Base-by-base conservation (phyloP, 2,888 invertebrate species). In the Pterostichus niger region DNA sequence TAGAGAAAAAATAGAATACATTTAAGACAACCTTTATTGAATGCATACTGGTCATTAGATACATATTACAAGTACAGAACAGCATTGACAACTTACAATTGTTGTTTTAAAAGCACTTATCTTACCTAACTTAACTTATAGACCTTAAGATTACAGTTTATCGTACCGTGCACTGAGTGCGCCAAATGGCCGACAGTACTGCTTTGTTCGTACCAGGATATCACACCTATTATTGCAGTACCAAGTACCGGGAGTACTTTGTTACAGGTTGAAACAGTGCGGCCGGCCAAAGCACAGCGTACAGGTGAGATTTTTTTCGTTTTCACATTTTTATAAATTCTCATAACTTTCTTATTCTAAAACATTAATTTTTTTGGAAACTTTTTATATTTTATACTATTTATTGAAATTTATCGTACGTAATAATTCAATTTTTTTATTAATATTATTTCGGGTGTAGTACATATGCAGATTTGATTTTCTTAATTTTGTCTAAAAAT, bases 11-110 rank as follows among this genome's bases (percentile, higher is more conserved):
- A 17, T 59, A 17, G 31, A 31, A 49, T 89, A 90, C 90, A 90
- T 90, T 91, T 90, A 91, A 90, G 91, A 91, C 91, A 91, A 91
- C 91, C 91, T 91, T 91, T 91, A 91, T 91, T 91, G 90, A 91
- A 91, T 91, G 91, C 91, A 91, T 91, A 91, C 91, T 91, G 91
- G 91, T 91, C 91, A 90, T 89, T 89, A 89, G 89, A 90, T 87
- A 85, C 86, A 87, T 86, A 90, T 90, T 90, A 90, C 89, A 90
- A 90, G 89, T 90, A 90, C 89, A 90, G 90, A 90, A 89, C 88
- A 88, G 86, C 87, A 87, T 88, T 90, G 64, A 90, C 89, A 90
- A 90, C 89, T 88, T 88, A 87, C 87, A 88, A 90, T 90, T 89
- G 89, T 89, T 85, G 83, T 84, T 85, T 89, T 87, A 89, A 90